Conservation (phyloP, 2,888 invertebrate species). For the Julus scandinavius region DNA sequence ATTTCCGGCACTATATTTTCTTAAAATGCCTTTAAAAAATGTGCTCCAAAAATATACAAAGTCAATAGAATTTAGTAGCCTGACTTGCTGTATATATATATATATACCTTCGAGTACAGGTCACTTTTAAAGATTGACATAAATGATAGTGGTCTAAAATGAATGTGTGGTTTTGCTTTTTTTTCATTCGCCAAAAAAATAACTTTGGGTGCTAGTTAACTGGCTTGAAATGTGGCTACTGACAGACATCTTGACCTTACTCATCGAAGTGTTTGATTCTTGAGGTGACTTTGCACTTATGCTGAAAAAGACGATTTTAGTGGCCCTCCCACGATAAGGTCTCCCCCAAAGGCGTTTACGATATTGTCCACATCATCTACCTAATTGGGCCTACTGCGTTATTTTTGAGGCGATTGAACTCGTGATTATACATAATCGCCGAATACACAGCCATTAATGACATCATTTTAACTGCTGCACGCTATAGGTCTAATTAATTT, state of each 20-base stretch:
- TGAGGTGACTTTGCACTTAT: neutral
- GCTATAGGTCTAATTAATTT: slow-evolving; percentile 37
- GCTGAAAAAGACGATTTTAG: neutral
- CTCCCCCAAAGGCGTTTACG: slow-evolving; percentile 19
- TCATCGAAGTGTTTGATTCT: neutral
- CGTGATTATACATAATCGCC: slow-evolving; percentile 19
- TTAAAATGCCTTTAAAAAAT: neutral
- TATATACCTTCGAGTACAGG: neutral
- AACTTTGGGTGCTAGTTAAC: neutral
- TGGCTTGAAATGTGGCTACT: too few relatives aligned
- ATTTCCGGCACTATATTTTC: neutral
- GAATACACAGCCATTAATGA: neutral
- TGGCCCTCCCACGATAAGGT: neutral
- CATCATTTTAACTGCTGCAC: slow-evolving; percentile 42
- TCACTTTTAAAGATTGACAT: neutral
- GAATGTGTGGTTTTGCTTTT: too few relatives aligned
- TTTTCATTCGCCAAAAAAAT: neutral
- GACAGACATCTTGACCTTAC: too few relatives aligned
- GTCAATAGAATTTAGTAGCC: neutral
- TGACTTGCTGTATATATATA: too few relatives aligned
- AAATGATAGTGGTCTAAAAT: neutral
- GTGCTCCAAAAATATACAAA: neutral
- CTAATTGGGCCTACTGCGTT: slow-evolving; percentile 10
- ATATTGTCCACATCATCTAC: slow-evolving; percentile 19
- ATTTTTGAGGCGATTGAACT: slow-evolving; percentile 31